A percentile compares a stretch with the other conserved stretches of the same genome.
These are phyloP conservation scores for Aulostomus chinensis DNA, from an alignment of 2,797 vertebrate species.

Conservation along the genomic window DNA sequence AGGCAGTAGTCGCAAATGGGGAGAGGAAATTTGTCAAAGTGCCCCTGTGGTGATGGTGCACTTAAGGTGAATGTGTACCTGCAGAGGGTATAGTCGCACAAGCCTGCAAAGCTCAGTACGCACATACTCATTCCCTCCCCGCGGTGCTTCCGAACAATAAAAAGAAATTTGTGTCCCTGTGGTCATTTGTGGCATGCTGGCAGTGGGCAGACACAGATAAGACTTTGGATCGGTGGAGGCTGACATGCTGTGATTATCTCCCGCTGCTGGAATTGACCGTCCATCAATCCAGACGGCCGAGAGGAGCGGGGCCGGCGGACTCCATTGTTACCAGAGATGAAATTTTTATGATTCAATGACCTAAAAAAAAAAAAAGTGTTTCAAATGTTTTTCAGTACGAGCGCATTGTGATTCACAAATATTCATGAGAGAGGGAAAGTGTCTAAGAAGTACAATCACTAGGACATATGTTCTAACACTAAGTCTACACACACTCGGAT, in stretches of 20 bases:
- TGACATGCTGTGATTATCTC: slow-evolving; percentile 79
- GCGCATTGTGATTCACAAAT: slow-evolving; percentile 20
- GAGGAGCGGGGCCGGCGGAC: slow-evolving; percentile 46
- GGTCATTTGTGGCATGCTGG: slow-evolving; percentile 70
- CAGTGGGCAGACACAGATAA: slow-evolving; percentile 78
- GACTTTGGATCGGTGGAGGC: slow-evolving; percentile 74
- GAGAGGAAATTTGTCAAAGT: no score
- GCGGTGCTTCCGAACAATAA: slow-evolving; percentile 63
- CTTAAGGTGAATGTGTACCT: slow-evolving; percentile 38
- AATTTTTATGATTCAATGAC: slow-evolving; percentile 69
- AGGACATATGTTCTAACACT: slow-evolving; percentile 38
- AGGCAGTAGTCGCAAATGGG: no score
- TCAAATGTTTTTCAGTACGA: slow-evolving; percentile 25
- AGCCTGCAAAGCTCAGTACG: slow-evolving; percentile 26
- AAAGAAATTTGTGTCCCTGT: slow-evolving; percentile 60
- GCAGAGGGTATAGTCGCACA: slow-evolving; percentile 11
- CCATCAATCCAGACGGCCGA: slow-evolving; percentile 71
- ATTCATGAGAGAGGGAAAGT: slow-evolving; percentile 8
- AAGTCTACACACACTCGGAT: slow-evolving; percentile 12
- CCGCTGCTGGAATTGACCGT: slow-evolving; percentile 69
- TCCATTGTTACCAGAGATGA: slow-evolving; percentile 63
- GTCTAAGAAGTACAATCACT: slow-evolving; percentile 28
- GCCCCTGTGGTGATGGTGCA: slow-evolving; percentile 31
- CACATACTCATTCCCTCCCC: slow-evolving; percentile 41
- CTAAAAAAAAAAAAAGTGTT: slow-evolving; percentile 50